Evolutionary conservation across 1,140 invertebrate genomes (phyloP), one percentile per base, ranked within the genome.

Genomic region (Leguminivora glycinivorella): DNA sequence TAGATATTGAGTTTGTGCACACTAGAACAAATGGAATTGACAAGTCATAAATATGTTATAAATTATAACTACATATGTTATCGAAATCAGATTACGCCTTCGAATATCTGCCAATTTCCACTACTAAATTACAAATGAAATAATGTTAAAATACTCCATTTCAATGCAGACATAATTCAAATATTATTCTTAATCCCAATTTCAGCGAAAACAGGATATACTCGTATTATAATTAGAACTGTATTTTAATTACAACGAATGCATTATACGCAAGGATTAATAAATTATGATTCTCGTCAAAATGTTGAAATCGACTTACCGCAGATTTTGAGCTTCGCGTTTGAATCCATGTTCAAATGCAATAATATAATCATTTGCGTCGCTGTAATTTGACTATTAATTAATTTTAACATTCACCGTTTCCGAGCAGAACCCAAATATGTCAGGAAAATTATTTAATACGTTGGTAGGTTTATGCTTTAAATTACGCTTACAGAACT

Each of bases 261-360:
- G 47, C 2, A 52, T 52, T 22, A 52, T 5, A 22, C 19, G 47
- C 40, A 43, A 43, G 47, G 47, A 52, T 52, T 52, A 52, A 17
- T 22, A 19, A 22, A 22, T 22, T 2, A n/a, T 52, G 17, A 52
- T 52, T 52, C 19, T 22, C n/a, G 43, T 47, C 43, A 22, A 52
- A 52, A 52, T 22, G 47, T 52, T 52, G 22, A 52, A 52, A 52
- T 22, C 9, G 19, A 22, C 47, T 52, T 7, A 17, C 43, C 43
- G 47, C 47, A 52, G 1, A 3, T 22, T 52, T 52, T 52, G 7
- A 10, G 19, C 17, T 52, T 52, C 10, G 47, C 47, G 47, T 52
- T 52, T 52, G 22, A 52, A 52, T 52, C 47, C 47, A 22, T 52
- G 47, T 52, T 52, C 47, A 47, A 47, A 47, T 22, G 47, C 47